Conservation (phyloP, 2,888 invertebrate genomes). For the Dasysyrphus albostriatus region DNA sequence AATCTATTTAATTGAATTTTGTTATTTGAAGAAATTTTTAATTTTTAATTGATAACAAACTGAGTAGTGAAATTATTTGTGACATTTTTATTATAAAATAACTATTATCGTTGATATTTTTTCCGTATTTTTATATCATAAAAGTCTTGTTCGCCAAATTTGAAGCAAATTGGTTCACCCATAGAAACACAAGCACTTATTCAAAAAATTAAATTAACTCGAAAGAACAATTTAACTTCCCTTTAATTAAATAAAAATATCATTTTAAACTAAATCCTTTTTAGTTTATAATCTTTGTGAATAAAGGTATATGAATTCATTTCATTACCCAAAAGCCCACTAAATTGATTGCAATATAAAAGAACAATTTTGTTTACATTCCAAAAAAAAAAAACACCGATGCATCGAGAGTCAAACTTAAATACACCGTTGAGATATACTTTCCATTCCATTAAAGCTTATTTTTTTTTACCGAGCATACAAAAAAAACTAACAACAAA, state of each 20-base stretch:
- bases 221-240: not conserved
- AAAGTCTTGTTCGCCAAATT: too few relatives aligned
- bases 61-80: too few relatives aligned
- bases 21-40: not conserved
- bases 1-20: not conserved
- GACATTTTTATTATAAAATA: too few relatives aligned
- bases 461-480: conserved; percentile 6
- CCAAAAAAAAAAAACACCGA: not conserved
- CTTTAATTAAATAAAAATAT: not conserved
- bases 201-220: not conserved
- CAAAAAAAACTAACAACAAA: conserved; percentile 30
- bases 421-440: conserved; percentile 14
- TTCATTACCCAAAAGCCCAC: not conserved
- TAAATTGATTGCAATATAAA: not conserved
- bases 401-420: not conserved
- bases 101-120: too few relatives aligned
- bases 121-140: too few relatives aligned
- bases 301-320: not conserved
- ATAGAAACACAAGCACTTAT: not conserved
- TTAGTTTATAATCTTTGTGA: not conserved
- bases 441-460: conserved; percentile 57
- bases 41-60: too few relatives aligned
- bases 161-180: too few relatives aligned
- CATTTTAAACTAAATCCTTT: not conserved
- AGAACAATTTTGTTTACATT: not conserved